Percentiles rank a stretch among this genome's conserved stretches.
phyloP scores from a whole-genome alignment of 2,888 invertebrate genomes.

The Alcis repandata region DNA sequence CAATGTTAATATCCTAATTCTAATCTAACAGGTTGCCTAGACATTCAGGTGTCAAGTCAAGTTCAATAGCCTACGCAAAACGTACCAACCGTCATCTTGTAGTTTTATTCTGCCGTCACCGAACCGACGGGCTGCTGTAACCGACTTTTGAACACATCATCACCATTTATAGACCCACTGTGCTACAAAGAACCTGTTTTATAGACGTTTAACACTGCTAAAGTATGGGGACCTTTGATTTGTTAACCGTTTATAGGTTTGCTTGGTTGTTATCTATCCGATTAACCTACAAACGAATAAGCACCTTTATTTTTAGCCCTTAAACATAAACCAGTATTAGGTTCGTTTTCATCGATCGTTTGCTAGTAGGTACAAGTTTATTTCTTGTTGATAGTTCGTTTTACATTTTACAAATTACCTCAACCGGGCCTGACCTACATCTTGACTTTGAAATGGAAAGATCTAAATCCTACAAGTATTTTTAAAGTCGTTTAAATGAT shows the following conservation, averaged over 20 bases:
- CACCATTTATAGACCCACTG: conserved; percentile 60
- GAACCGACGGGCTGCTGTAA: conserved; percentile 57
- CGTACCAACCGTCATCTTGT: conserved; percentile 29
- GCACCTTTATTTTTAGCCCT: conserved; percentile 8
- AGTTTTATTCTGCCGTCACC: conserved; percentile 37
- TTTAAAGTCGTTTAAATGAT: no score
- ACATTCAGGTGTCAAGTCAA: conserved; percentile 15
- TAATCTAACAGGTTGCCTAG: not conserved
- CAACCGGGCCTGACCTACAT: no score
- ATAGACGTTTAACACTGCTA: conserved; percentile 35
- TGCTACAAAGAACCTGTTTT: conserved; percentile 61
- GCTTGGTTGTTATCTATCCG: conserved; percentile 18
- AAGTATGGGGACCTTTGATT: conserved; percentile 38
- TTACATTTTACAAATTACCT: no score
- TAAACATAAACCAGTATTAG: not conserved
- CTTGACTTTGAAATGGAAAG: not conserved
- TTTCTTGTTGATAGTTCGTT: no score
- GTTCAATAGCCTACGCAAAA: conserved; percentile 37
- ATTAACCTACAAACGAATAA: conserved; percentile 24
- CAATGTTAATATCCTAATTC: no score
- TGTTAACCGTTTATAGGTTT: conserved; percentile 29
- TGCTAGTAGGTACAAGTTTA: no score
- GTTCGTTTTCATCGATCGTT: no score
- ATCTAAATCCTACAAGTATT: no score
- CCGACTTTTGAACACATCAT: conserved; percentile 66